Evolutionary conservation across 2,113 vertebrate species (phyloP), one percentile per base, ranked within the genome.

Genomic region (Hemiprocne comata): DNA sequence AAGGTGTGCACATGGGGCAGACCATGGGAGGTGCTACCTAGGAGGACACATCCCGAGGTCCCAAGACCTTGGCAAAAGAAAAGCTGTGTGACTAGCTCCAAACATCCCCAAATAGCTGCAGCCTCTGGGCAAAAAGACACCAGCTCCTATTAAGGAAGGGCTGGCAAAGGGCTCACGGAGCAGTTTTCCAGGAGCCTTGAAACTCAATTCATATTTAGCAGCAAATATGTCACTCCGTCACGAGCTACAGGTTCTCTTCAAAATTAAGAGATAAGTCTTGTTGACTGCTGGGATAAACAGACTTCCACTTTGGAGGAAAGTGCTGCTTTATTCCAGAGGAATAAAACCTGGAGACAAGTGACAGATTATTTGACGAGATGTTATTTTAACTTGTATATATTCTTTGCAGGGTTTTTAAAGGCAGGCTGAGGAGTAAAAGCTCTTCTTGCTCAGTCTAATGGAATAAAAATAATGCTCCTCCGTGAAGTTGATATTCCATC

Each of bases 1-100:
- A 90, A 96, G 95, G 94, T 92, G 92, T 42, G 82, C 85, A 82
- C 71, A 34, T 8, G 55, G 60, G 50, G 79, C 70, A 88, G 77
- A 18, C 36, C 36, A 62, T 0, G 1, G 74, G n/a, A 81, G 48
- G 58, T 81, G 85, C 77, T 74, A 70, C 72, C n/a, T 12, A 48
- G 18, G 19, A 75, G 54, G 80, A 94, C 4, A 16, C 79, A 44
- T 26, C 70, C 44, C 69, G 31, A 7, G 8, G 5, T 23, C 60
- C 46, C 65, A 24, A 62, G 64, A 82, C 6, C 4, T 25, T 2
- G 2, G 23, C 17, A 33, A 78, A 90, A 53, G 21, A 31, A 77
- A 10, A 29, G 42, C 54, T 55, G 33, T 55, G 33, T 4, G 66
- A 73, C 36, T 26, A 53, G 36, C 16, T 80, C 61, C 55, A 36